Percentiles rank a stretch among this genome's conserved stretches.
Conservation (phyloP, 2,797 vertebrate species). For the Xenopus petersii region DNA sequence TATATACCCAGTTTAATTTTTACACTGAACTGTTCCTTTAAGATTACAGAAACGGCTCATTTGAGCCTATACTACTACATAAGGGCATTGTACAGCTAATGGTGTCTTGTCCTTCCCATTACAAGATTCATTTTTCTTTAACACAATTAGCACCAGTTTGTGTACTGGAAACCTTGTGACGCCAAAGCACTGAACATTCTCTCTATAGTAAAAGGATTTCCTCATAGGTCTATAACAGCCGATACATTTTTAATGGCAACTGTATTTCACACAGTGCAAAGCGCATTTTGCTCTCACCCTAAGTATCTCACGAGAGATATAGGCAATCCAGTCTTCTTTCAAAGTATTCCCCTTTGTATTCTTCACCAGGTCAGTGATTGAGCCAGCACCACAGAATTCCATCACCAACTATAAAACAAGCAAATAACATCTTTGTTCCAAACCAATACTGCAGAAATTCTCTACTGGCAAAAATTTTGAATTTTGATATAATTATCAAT, state of each 20-base stretch:
- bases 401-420: constrained; percentile 83
- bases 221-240: neutral
- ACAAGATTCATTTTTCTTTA: no score
- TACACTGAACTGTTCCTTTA: no score
- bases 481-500: no score
- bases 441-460: no score
- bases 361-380: constrained; percentile 97
- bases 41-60: no score
- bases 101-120: no score
- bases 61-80: no score
- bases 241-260: constrained; percentile 15
- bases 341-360: constrained; percentile 96
- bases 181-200: neutral
- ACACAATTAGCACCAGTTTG: no score
- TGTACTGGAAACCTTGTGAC: neutral
- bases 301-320: constrained; percentile 96
- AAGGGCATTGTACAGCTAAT: no score
- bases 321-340: constrained; percentile 98
- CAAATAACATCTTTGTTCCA: no score
- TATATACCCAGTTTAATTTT: no score
- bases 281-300: constrained; percentile 69
- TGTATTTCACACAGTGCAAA: neutral
- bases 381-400: constrained; percentile 98
- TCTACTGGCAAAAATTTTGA: no score
- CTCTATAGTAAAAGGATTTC: constrained; percentile 13